Percentiles rank a stretch among this genome's conserved stretches.
These are phyloP conservation scores for Eptatretus burgeri DNA, from an alignment of 2,113 vertebrate species.

Conservation along the genomic window DNA sequence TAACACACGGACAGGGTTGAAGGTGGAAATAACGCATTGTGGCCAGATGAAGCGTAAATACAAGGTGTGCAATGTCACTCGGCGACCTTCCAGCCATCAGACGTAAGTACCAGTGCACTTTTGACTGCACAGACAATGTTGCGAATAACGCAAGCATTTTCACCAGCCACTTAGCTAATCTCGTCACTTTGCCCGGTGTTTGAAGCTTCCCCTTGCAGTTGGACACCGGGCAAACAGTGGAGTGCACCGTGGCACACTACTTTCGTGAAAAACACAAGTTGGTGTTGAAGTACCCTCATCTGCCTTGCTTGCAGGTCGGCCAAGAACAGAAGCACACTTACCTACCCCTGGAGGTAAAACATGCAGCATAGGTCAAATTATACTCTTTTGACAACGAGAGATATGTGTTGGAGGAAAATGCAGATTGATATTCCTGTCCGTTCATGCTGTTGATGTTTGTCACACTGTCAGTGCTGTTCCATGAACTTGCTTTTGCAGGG, in stretches of 20 bases:
- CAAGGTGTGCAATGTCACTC: conserved; percentile 85
- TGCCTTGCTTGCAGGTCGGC: conserved; percentile 93
- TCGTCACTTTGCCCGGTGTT: conserved; percentile 10
- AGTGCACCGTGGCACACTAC: conserved; percentile 97
- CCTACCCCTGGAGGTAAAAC: conserved; percentile 67
- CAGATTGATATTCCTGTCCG: background rate
- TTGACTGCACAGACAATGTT: background rate
- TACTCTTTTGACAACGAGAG: background rate
- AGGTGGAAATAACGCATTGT: conserved; percentile 98
- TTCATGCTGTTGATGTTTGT: too few relatives aligned
- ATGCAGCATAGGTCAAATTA: background rate
- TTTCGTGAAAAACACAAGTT: conserved; percentile 96
- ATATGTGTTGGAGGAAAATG: background rate
- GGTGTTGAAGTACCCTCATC: conserved; percentile 87
- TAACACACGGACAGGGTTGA: conserved; percentile 36
- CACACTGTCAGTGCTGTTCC: too few relatives aligned
- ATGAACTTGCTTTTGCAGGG: too few relatives aligned
- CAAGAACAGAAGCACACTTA: conserved; percentile 99
- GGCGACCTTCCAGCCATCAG: conserved; percentile 86
- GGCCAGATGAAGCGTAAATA: conserved; percentile 98
- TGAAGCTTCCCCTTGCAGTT: conserved; percentile 76
- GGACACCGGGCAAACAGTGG: conserved; percentile 91
- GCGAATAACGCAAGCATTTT: too few relatives aligned
- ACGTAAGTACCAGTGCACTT: conserved; percentile 31
- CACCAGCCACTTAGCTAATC: background rate